Evolutionary conservation across 2,797 vertebrate species (phyloP).

Genomic region (Lithobates pipiens): DNA sequence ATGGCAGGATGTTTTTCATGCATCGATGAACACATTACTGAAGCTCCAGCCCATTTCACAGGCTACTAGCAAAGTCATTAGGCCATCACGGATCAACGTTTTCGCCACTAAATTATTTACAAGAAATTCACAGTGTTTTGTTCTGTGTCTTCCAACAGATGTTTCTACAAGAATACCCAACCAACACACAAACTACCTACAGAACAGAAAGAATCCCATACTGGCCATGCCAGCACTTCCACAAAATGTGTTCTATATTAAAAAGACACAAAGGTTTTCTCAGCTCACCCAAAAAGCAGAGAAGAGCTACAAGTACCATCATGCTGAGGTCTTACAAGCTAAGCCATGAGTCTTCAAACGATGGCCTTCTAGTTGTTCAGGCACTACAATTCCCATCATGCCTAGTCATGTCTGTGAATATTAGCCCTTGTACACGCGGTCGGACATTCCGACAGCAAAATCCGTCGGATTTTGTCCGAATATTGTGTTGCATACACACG

Average conservation of each 20-base stretch:
- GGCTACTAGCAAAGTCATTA: conserved; percentile 68
- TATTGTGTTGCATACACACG: no score
- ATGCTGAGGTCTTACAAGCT: no score
- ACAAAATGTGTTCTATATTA: not conserved
- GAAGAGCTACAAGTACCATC: no score
- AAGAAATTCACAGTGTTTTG: conserved; percentile 67
- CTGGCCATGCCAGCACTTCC: conserved; percentile 3
- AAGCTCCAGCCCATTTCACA: conserved; percentile 51
- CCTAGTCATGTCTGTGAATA: no score
- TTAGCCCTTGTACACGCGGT: no score
- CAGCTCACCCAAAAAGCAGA: no score
- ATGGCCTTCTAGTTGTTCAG: no score
- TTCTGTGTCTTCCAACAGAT: conserved; percentile 67
- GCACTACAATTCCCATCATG: no score
- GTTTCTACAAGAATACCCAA: conserved; percentile 55
- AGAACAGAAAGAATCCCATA: conserved; percentile 66
- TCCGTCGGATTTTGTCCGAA: no score
- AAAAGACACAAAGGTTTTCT: not conserved
- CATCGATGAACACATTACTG: conserved; percentile 22
- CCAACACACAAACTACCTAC: conserved; percentile 63
- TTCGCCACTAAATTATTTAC: conserved; percentile 74
- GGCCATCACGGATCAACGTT: conserved; percentile 71
- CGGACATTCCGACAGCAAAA: no score
- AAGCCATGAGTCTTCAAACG: no score
- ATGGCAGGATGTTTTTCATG: conserved; percentile 52